Conservation (phyloP, 2,888 invertebrate genomes). For the Drosophila tanythrix region DNA sequence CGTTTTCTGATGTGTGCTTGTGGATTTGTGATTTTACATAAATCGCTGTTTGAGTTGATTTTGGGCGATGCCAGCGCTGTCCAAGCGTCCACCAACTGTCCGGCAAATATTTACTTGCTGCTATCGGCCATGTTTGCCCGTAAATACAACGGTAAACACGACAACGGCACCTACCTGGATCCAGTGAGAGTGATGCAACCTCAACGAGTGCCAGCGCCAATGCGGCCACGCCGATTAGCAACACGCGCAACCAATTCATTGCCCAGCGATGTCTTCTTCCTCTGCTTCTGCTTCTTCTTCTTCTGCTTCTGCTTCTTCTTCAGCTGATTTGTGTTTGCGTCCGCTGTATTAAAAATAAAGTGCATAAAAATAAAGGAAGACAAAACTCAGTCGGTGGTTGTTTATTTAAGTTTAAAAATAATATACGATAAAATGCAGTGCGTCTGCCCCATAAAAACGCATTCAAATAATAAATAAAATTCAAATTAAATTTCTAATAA, state of each 20-base stretch:
- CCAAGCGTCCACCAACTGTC: constrained; percentile 22
- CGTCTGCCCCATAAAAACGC: constrained; percentile 52
- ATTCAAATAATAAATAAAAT: constrained; percentile 72
- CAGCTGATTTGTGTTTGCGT: constrained; percentile 50
- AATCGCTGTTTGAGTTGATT: constrained; percentile 52
- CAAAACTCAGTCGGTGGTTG: constrained; percentile 66
- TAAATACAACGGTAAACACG: constrained; percentile 63
- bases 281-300: constrained; percentile 39
- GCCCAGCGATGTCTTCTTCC: constrained; percentile 32
- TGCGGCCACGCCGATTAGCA: constrained; percentile 70
- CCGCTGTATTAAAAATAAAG: constrained; percentile 66
- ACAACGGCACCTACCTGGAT: constrained; percentile 83
- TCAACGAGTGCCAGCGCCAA: constrained; percentile 76
- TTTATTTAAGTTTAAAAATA: constrained; percentile 78
- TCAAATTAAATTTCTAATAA: constrained; percentile 64
- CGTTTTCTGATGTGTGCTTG: constrained; percentile 30
- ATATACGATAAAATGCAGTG: constrained; percentile 64
- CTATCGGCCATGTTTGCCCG: constrained; percentile 61
- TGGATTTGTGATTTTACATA: constrained; percentile 48
- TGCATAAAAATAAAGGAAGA: constrained; percentile 41
- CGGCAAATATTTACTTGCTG: constrained; percentile 65
- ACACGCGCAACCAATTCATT: constrained; percentile 82
- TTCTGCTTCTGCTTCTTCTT: constrained; percentile 9
- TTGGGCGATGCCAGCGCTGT: constrained; percentile 37
- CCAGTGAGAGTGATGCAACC: constrained; percentile 83